Base-by-base conservation (phyloP, 2,113 vertebrate species). In the Pollachius pollachius region DNA sequence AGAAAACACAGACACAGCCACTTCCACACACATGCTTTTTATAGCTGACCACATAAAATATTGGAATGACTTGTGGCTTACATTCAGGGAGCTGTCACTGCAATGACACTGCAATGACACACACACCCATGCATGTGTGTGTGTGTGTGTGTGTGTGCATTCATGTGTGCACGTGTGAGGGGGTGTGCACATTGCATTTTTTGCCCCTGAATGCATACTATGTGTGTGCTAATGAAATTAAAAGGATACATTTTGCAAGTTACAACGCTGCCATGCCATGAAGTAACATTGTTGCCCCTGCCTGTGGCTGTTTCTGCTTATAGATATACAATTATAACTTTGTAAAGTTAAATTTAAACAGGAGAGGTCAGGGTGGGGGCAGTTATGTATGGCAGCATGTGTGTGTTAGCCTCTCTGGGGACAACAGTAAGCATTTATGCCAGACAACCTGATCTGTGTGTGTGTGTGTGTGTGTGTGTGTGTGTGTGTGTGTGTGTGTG, bases 11-110 rank as follows among this genome's bases (percentile, higher is more conserved):
- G 13, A 52, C 21, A 66, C 48, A 23, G 48, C 15, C 16, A 52
- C 52, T 15, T 9, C 27, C 12, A 18, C 37, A 68, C n/a, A 66
- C 37, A 11, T 30, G 0, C 62, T 13, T 1, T 19, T 19, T 0
- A 61, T 15, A 59, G 15, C n/a, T 2, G 66, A 21, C 3, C 56
- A 17, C 19, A 67, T 57, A 54, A 34, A 75, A 60, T 73, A 56
- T 16, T 59, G 65, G 69, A 48, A 68, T 57, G 69, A 64, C 70
- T 68, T 77, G 63, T 83, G 81, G 76, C 77, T 85, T 80, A 76
- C 68, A 83, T 88, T 65, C 81, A 63, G 73, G 76, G 64, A 74
- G 58, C 63, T 79, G 72, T 79, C 72, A 77, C 70, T 70, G 68
- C 70, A 80, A 70, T 71, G 67, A 70, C 73, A 78, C 70, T 71